These are phyloP conservation scores for Neelides sp. DNA, from an alignment of 1,140 invertebrate species.

Conservation along the genomic window DNA sequence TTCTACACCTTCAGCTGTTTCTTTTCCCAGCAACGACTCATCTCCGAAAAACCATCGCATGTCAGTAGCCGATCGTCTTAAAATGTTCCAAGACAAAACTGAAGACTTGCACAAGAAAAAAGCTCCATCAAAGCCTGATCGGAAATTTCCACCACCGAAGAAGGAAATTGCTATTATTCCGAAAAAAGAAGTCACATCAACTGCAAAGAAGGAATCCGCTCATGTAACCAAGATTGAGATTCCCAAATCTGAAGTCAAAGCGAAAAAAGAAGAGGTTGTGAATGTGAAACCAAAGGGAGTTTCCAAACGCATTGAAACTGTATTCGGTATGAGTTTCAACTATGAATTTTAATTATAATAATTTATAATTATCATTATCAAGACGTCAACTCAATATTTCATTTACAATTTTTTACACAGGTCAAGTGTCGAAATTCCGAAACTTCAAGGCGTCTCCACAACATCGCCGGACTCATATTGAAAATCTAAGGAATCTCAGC, in stretches of 20 bases:
- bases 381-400: slow-evolving; percentile 20
- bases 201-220: neutral
- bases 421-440: slow-evolving; percentile 81
- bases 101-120: neutral
- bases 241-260: slow-evolving; percentile 35
- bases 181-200: neutral
- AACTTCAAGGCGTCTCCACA: slow-evolving; percentile 78
- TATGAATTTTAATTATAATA: neutral
- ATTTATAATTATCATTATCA: slow-evolving; percentile 9
- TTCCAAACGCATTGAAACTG: slow-evolving; percentile 67
- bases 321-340: slow-evolving; percentile 54
- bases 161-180: neutral
- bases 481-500: slow-evolving; percentile 80
- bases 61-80: slow-evolving; percentile 62
- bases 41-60: slow-evolving; percentile 11
- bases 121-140: slow-evolving; percentile 23
- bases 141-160: slow-evolving; percentile 18
- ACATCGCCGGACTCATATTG: slow-evolving; percentile 80
- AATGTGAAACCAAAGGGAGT: slow-evolving; percentile 40
- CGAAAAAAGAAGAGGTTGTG: no score
- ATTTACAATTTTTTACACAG: slow-evolving; percentile 37
- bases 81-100: slow-evolving; percentile 46
- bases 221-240: slow-evolving; percentile 9
- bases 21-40: slow-evolving; percentile 7
- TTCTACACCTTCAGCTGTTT: neutral